Conservation (phyloP, 1,140 invertebrate species). For the Drosophila suzukii region DNA sequence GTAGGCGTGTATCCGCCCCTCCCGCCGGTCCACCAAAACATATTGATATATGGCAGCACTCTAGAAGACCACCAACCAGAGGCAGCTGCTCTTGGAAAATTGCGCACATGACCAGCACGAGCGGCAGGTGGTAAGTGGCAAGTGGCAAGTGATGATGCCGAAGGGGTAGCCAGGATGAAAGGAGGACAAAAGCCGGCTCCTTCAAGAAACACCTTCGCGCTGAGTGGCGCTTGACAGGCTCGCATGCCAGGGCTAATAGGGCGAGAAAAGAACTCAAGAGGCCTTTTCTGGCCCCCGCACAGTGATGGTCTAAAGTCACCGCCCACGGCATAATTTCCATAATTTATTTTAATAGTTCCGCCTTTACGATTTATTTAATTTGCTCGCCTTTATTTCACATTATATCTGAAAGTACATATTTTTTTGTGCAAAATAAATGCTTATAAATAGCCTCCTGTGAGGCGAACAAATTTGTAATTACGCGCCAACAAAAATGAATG, state of each 20-base stretch:
- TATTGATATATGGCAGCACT: conserved; percentile 65
- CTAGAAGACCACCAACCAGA: conserved; percentile 20
- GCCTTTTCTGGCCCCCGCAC: not conserved
- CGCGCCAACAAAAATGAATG: conserved; percentile 46
- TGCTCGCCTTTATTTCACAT: conserved; percentile 16
- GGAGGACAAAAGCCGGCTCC: conserved; percentile 4
- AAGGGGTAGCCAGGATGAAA: not conserved
- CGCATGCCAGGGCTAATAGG: conserved; percentile 40
- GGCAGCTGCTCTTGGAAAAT: conserved; percentile 42
- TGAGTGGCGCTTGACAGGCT: conserved; percentile 24
- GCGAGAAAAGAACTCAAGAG: not conserved
- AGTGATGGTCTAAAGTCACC: conserved; percentile 30
- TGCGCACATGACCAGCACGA: conserved; percentile 63
- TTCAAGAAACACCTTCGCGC: conserved; percentile 30
- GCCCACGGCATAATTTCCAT: conserved; percentile 61
- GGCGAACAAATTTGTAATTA: conserved; percentile 61
- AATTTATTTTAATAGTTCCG: conserved; percentile 81
- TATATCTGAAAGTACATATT: conserved; percentile 28
- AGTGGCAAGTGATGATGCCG: not conserved
- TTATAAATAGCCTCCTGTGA: conserved; percentile 61
- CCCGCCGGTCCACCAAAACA: conserved; percentile 3
- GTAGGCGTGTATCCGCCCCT: conserved; percentile 45
- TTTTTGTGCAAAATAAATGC: conserved; percentile 44
- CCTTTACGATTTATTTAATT: conserved; percentile 70
- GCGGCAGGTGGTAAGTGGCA: conserved; percentile 14